phyloP scores from a whole-genome alignment of 2,797 vertebrate genomes.

The Epinephelus malabaricus region DNA sequence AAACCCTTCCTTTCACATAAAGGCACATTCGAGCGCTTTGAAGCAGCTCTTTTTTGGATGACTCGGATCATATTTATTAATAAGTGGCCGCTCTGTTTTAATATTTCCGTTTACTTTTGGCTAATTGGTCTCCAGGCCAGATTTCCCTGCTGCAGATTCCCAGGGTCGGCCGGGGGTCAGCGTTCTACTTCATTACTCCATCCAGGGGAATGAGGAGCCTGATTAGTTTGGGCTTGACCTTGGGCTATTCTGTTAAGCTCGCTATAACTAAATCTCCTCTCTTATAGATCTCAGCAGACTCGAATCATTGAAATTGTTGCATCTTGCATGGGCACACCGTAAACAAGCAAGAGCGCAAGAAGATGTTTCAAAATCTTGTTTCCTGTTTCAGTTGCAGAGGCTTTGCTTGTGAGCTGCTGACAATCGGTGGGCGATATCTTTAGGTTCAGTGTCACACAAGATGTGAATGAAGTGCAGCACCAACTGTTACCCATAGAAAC shows the following conservation, averaged over 20 bases:
- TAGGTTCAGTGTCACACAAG: constrained; percentile 37
- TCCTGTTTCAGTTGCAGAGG: not conserved
- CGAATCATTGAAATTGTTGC: constrained; percentile 48
- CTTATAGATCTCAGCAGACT: constrained; percentile 60
- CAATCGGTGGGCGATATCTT: constrained; percentile 12
- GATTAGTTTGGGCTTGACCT: constrained; percentile 82
- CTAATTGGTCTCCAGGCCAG: constrained; percentile 73
- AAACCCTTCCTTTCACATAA: constrained; percentile 22
- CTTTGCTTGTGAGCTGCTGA: constrained; percentile 23
- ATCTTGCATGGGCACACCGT: not conserved
- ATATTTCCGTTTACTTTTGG: constrained; percentile 66
- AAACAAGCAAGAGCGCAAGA: not conserved
- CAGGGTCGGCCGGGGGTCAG: constrained; percentile 72
- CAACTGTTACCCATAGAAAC: constrained; percentile 77
- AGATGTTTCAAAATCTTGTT: constrained; percentile 21
- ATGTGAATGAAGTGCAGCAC: constrained; percentile 46
- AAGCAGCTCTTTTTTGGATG: constrained; percentile 41
- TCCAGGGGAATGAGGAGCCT: constrained; percentile 73
- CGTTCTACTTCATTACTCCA: constrained; percentile 79
- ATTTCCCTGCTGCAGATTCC: constrained; percentile 65
- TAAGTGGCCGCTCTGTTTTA: constrained; percentile 55
- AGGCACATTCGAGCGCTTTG: constrained; percentile 10
- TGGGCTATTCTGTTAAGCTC: constrained; percentile 69
- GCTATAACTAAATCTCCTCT: constrained; percentile 43
- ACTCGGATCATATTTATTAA: constrained; percentile 59